These are phyloP conservation scores for Styela plicata DNA, from an alignment of 23 tunicate species.

Conservation along the genomic window DNA sequence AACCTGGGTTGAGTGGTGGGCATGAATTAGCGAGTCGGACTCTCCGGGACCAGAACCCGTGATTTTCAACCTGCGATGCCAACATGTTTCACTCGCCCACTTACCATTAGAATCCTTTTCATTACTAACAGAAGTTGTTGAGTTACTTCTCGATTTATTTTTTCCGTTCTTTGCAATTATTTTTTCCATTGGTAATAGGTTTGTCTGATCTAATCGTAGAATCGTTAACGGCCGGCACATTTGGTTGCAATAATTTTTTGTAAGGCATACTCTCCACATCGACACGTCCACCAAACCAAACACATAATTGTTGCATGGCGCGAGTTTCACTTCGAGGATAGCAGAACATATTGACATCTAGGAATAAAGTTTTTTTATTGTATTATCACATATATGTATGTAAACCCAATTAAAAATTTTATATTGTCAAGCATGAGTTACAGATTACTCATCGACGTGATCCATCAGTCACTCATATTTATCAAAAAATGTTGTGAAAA, in stretches of 20 bases:
- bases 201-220: neutral
- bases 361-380: neutral
- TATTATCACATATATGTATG: neutral
- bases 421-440: too few species aligned
- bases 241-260: slow-evolving; percentile 6
- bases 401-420: neutral
- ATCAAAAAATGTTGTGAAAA: too few species aligned
- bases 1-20: too few species aligned
- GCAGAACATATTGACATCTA: slow-evolving; percentile 58
- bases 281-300: slow-evolving; percentile 63
- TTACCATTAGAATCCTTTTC: neutral
- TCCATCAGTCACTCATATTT: too few species aligned
- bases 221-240: neutral
- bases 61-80: too few species aligned
- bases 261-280: slow-evolving; percentile 9
- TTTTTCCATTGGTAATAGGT: slow-evolving; percentile 25
- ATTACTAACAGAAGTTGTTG: neutral
- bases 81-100: too few species aligned
- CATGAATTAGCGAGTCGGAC: too few species aligned
- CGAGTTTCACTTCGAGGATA: slow-evolving; percentile 58
- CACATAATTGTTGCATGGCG: slow-evolving; percentile 46
- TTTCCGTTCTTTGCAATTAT: slow-evolving; percentile 31
- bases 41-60: too few species aligned
- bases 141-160: slow-evolving; percentile 1
- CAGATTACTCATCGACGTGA: too few species aligned